Evolutionary conservation across 2,888 invertebrate genomes (phyloP).

Genomic region (Fissipunctia ypsillon): DNA sequence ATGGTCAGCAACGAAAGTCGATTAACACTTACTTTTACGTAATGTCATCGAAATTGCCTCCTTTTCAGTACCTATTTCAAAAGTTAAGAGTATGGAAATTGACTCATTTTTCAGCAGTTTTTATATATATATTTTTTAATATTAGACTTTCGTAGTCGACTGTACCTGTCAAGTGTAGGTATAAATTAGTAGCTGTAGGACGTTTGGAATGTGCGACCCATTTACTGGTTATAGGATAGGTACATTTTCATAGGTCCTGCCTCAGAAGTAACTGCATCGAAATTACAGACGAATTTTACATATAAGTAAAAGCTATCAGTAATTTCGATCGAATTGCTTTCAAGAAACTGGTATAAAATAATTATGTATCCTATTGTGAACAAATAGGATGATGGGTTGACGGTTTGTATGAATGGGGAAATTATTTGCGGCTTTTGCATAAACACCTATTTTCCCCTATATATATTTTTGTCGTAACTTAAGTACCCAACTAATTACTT

Average conservation of each 20-base stretch:
- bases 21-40: not conserved
- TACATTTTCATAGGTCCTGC: conserved; percentile 3
- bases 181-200: not conserved
- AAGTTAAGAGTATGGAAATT: not conserved
- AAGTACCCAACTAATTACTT: no score
- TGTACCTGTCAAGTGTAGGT: not conserved
- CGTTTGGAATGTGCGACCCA: not conserved
- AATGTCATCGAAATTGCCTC: not conserved
- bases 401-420: not conserved
- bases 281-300: conserved; percentile 5
- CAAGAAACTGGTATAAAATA: conserved; percentile 2
- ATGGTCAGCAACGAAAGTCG: not conserved
- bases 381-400: not conserved
- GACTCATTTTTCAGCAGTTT: not conserved
- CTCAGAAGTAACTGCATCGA: not conserved
- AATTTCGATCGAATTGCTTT: conserved; percentile 1
- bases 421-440: not conserved
- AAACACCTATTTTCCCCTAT: not conserved
- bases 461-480: not conserved
- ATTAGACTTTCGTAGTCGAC: not conserved
- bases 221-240: not conserved
- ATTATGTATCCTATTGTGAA: conserved; percentile 1
- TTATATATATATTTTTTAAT: not conserved
- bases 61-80: not conserved
- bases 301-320: not conserved